Conservation (phyloP, 2,888 invertebrate genomes). For the Cephalotes varians region DNA sequence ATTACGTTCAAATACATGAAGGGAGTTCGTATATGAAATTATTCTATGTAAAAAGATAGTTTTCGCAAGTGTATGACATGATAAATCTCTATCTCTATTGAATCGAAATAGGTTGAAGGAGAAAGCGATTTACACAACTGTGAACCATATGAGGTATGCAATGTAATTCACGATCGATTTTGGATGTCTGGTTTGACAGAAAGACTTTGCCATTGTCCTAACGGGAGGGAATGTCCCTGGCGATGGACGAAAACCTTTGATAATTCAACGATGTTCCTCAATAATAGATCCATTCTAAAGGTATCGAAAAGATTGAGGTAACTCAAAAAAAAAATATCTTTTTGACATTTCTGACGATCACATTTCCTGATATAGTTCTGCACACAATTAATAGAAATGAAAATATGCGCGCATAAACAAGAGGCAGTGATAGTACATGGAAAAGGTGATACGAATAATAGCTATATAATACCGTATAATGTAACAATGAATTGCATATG, state of each 20-base stretch:
- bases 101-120: conserved; percentile 87
- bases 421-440: conserved; percentile 85
- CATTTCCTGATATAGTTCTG: conserved; percentile 86
- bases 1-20: conserved; percentile 80
- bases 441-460: conserved; percentile 85
- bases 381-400: conserved; percentile 80
- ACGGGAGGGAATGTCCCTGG: conserved; percentile 86
- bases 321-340: not conserved
- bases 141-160: conserved; percentile 86
- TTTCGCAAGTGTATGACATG: not conserved
- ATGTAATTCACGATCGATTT: conserved; percentile 87
- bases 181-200: conserved; percentile 88
- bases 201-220: conserved; percentile 88
- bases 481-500: conserved; percentile 87
- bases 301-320: conserved; percentile 80
- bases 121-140: conserved; percentile 88
- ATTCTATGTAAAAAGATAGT: conserved; percentile 9
- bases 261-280: conserved; percentile 86
- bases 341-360: conserved; percentile 38
- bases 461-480: conserved; percentile 84
- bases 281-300: conserved; percentile 89
- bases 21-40: conserved; percentile 74
- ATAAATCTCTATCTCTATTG: conserved; percentile 3
- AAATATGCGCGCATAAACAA: conserved; percentile 83
- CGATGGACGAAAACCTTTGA: conserved; percentile 84